Base-by-base conservation (phyloP, 92 coral and sea anemone species). In the Virgularia gustaviana region DNA sequence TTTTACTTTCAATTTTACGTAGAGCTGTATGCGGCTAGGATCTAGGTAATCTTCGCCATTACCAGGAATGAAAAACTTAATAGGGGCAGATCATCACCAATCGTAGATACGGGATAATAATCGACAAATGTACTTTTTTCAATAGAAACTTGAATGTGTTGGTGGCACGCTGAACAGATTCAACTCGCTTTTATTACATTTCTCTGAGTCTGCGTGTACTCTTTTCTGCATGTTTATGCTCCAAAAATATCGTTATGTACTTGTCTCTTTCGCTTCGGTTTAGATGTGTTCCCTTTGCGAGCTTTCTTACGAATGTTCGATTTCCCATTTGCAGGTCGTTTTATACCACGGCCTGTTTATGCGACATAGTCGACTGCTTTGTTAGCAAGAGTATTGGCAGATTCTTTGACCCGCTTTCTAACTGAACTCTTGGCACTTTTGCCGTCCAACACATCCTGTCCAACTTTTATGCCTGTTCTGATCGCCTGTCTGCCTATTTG, bases 231-330 rank as follows among this genome's bases (percentile, higher is more conserved):
- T n/a, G n/a, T n/a, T 41, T 41, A 41, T 41, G 49, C 49, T 41
- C 59, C 59, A 53, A 53, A 53, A 22, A 53, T 53, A 53, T 53
- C 59, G 29, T 19, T 53, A 33, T 53, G 18, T 18, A 12, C 29
- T 33, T 7, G 9, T 19, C 4, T 56, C 36, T 56, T 56, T 13
- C 36, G 33, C n/a, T 56, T 29, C 28, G 63, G 34, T 29, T 41
- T 41, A 41, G 49, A 9, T 41, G 36, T 56, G 63, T 29, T 56
- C 63, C 19, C 36, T 38, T 56, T 56, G 35, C 63, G 63, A 56
- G 63, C 18, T 56, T 29, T 56, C n/a, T 56, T 56, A 18, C 36
- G 33, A 19, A 28, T 56, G 63, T 28, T 22, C 3, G 33, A 15
- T 56, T 25, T 56, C 3, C 2, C 11, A 12, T 25, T 56, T 18